Evolutionary conservation across 2,888 invertebrate species (phyloP).

Genomic region (Parascotia fuliginaria): DNA sequence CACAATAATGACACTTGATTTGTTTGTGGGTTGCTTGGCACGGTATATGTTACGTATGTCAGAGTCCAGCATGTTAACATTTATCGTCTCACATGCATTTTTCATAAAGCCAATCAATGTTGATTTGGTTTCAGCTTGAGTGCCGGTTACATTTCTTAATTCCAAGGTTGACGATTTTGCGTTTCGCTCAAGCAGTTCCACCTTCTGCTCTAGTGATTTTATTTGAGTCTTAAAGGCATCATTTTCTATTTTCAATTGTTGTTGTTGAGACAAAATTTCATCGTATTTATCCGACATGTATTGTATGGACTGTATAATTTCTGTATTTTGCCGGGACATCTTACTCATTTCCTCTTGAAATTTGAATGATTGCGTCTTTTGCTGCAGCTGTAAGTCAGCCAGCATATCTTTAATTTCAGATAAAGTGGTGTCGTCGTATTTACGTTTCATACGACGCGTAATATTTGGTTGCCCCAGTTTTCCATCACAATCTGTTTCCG

Average conservation of each 20-base stretch:
- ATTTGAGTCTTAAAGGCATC: not conserved
- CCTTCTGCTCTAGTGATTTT: not conserved
- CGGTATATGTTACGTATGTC: not conserved
- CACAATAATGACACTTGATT: no score
- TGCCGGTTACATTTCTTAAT: not conserved
- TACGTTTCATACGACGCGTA: not conserved
- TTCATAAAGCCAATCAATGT: not conserved
- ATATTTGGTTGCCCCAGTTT: not conserved
- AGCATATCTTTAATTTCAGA: constrained; percentile 5
- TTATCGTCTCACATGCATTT: not conserved
- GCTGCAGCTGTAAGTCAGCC: not conserved
- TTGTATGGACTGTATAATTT: constrained; percentile 3
- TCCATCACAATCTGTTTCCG: not conserved
- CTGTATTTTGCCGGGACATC: constrained; percentile 2
- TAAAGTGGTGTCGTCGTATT: constrained; percentile 2
- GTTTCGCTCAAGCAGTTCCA: not conserved
- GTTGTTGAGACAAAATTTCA: not conserved
- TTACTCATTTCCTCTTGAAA: constrained; percentile 4
- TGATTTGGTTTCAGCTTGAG: not conserved
- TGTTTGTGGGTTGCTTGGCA: no score
- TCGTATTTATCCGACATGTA: constrained; percentile 8
- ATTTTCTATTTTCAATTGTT: not conserved
- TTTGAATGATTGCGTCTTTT: not conserved
- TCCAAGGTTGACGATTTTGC: not conserved
- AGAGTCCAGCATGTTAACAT: not conserved